These are phyloP conservation scores for Tadarida brasiliensis DNA, from an alignment of 2,797 vertebrate genomes.

Conservation along the genomic window DNA sequence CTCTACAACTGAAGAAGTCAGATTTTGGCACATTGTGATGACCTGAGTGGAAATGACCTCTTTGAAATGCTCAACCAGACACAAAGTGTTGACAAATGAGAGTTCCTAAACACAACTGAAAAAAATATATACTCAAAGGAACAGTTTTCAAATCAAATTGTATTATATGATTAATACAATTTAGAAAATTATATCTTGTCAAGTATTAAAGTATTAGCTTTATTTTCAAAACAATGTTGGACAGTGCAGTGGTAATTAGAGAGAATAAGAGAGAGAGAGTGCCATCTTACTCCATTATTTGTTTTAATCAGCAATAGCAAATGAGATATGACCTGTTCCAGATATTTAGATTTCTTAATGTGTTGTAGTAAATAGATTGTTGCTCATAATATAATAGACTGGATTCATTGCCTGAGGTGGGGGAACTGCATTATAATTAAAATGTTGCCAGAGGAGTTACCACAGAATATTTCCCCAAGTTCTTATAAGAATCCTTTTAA, in stretches of 20 bases:
- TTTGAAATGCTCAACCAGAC: not conserved
- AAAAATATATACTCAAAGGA: not conserved
- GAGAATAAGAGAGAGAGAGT: not conserved
- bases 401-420: constrained; percentile 35
- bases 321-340: constrained; percentile 81
- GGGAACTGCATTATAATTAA: constrained; percentile 72
- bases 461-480: constrained; percentile 74
- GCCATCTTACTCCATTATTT: constrained; percentile 58
- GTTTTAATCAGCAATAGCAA: constrained; percentile 80
- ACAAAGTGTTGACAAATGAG: not conserved
- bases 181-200: constrained; percentile 43
- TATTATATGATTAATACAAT: constrained; percentile 27
- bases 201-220: constrained; percentile 36
- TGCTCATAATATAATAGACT: constrained; percentile 74
- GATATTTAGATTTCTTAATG: constrained; percentile 83
- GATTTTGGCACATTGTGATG: not conserved
- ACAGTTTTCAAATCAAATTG: not conserved
- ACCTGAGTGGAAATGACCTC: not conserved
- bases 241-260: constrained; percentile 39
- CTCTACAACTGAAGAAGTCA: not conserved
- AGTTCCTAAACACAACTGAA: not conserved
- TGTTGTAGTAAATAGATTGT: constrained; percentile 74
- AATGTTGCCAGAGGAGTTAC: constrained; percentile 71
- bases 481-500: constrained; percentile 77
- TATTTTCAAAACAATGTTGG: constrained; percentile 37